Evolutionary conservation across 2,113 vertebrate genomes (phyloP), one percentile per base, ranked within the genome.

Genomic region (Gasterosteus nipponicus): DNA sequence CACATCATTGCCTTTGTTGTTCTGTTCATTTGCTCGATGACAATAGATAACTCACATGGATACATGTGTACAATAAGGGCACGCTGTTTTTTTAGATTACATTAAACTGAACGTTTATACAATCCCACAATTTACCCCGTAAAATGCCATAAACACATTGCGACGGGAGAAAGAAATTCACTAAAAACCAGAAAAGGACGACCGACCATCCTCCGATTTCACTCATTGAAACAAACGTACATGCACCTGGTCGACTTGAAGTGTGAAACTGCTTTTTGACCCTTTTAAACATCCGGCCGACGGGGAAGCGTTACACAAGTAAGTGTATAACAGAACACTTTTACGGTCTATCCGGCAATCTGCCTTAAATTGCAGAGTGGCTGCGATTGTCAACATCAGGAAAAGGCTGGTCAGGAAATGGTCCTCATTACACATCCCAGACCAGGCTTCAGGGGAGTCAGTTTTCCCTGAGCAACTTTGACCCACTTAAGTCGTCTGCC

Each of bases 361-460:
- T 18, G 46, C 51, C 22, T 58, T 7, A 49, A 58, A n/a, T n/a
- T 78, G 33, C 67, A 57, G 69, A 26, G 68, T 49, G 77, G 79
- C 60, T 66, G 78, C 75, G 66, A 69, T 31, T 77, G 75, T 81
- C 77, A 77, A 83, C 83, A 89, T 89, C 88, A 90, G 81, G 77
- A 90, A 86, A 90, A 81, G 87, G 87, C 73, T 82, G 59, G 81
- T 87, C 90, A 89, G 92, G 92, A 94, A 92, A 87, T 75, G 26
- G 58, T 68, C 69, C 80, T 88, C 77, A 78, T 92, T 89, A 90
- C 73, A 78, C 67, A 69, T 81, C 79, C 82, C 69, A 83, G 58
- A 69, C 63, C 26, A 33, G 49, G 75, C 61, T 75, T 73, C 5
- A 56, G 68, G 56, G 67, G 15, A 73, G n/a, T 64, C 19, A 1